Evolutionary conservation across 2,888 invertebrate species (phyloP), one percentile per base, ranked within the genome.

Genomic region (Cartodere bifasciata): DNA sequence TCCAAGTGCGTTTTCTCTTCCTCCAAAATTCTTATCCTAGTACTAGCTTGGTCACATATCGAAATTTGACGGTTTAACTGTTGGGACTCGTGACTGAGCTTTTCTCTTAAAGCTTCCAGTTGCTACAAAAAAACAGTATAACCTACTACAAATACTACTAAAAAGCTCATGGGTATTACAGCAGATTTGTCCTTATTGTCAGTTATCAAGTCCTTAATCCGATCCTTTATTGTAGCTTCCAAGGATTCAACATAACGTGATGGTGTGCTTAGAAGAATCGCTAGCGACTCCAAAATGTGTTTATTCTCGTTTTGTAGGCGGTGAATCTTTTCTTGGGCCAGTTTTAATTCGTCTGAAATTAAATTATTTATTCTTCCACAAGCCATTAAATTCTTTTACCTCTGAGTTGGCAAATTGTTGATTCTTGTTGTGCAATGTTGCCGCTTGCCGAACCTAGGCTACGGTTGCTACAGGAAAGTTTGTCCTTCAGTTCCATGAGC

Each of bases 111-210:
- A 2, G 70, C 68, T 39, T 83, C 80, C 37, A 82, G 63, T 75
- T 80, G 81, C 84, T 85, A 45, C 15, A 50, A 46, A 16, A 7
- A 14, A n/a, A n/a, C n/a, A n/a, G n/a, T n/a, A n/a, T n/a, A n/a
- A n/a, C n/a, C n/a, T n/a, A n/a, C n/a, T n/a, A n/a, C n/a, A n/a
- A n/a, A n/a, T n/a, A n/a, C n/a, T n/a, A n/a, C n/a, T n/a, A n/a
- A n/a, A 17, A 15, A 27, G 16, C 13, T 4, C 9, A 4, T 14
- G 10, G 21, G 28, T 22, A 67, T 58, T 67, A 84, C 86, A 58
- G 75, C 66, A 45, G 70, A 64, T 63, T 78, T 77, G 39, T 82
- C 79, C 55, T 84, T 82, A 55, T 78, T 78, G 35, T 86, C 85
- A 35, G 68, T 71, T 15, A 84, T 60, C 24, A 83, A 67, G 56